A percentile compares a stretch with the other conserved stretches of the same genome.
phyloP scores from a whole-genome alignment of 1,140 invertebrate species.

The Copidosoma floridanum region DNA sequence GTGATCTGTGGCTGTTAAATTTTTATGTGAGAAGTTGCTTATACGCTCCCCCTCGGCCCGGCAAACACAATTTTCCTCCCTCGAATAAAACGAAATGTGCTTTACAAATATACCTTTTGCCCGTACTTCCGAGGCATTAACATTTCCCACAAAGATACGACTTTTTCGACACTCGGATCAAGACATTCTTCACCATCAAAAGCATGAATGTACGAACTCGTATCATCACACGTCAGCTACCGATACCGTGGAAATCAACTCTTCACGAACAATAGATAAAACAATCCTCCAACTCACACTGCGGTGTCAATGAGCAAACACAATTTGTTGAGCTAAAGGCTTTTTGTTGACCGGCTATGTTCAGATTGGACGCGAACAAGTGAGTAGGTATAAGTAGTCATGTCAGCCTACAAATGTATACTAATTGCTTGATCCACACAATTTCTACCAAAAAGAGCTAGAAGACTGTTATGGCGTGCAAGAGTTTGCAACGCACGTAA shows the following conservation, averaged over 20 bases:
- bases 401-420: not conserved
- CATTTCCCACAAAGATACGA: conserved; percentile 1
- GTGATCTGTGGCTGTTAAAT: conserved; percentile 31
- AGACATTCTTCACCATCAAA: too few relatives aligned
- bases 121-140: conserved; percentile 14
- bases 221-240: too few relatives aligned
- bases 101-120: conserved; percentile 24
- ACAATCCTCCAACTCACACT: too few relatives aligned
- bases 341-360: too few relatives aligned
- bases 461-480: conserved; percentile 17
- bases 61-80: conserved; percentile 27
- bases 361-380: conserved; percentile 12
- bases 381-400: conserved; percentile 6
- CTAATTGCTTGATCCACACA: conserved; percentile 10
- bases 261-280: too few relatives aligned
- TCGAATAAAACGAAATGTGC: conserved; percentile 29
- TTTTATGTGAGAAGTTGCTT: conserved; percentile 31
- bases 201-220: too few relatives aligned
- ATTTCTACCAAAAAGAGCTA: conserved; percentile 5
- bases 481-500: conserved; percentile 25
- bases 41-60: too few relatives aligned
- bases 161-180: too few relatives aligned
- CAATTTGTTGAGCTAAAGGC: too few relatives aligned
- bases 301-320: too few relatives aligned
- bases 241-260: too few relatives aligned